phyloP scores from a whole-genome alignment of 2,113 vertebrate species.

The Daboia siamensis region DNA sequence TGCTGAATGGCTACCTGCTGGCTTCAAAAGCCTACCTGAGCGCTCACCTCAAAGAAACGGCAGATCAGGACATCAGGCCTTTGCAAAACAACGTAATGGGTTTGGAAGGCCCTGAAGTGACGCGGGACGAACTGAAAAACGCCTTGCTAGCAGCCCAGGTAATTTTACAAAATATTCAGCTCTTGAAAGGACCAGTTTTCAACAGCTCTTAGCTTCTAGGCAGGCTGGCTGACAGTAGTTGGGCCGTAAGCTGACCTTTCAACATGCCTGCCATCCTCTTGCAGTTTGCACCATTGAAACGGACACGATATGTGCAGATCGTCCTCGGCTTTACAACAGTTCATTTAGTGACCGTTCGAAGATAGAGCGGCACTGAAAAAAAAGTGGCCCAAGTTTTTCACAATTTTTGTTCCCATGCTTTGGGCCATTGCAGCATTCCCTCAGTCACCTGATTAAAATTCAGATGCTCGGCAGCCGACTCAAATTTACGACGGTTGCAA shows the following conservation, averaged over 20 bases:
- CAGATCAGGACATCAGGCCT: constrained; percentile 86
- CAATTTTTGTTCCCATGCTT: too few species aligned
- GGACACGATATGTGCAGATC: too few species aligned
- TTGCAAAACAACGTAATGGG: constrained; percentile 82
- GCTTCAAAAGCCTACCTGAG: constrained; percentile 95
- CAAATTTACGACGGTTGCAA: too few species aligned
- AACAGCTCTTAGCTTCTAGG: neutral
- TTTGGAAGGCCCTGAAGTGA: constrained; percentile 90
- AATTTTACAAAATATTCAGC: neutral
- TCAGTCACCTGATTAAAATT: too few species aligned
- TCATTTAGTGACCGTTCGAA: too few species aligned
- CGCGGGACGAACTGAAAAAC: constrained; percentile 95
- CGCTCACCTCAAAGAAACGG: constrained; percentile 92
- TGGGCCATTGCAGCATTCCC: too few species aligned
- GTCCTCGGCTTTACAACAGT: too few species aligned
- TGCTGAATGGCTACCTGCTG: constrained; percentile 94
- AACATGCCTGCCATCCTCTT: neutral
- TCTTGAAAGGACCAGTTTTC: neutral
- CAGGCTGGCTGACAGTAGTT: neutral
- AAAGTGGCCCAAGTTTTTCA: too few species aligned
- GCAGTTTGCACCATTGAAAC: too few species aligned
- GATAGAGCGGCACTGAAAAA: too few species aligned
- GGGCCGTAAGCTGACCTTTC: neutral
- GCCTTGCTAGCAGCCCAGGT: constrained; percentile 95
- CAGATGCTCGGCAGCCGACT: too few species aligned